These are phyloP conservation scores for Papilio protenor DNA, from an alignment of 2,888 invertebrate species.

Conservation along the genomic window DNA sequence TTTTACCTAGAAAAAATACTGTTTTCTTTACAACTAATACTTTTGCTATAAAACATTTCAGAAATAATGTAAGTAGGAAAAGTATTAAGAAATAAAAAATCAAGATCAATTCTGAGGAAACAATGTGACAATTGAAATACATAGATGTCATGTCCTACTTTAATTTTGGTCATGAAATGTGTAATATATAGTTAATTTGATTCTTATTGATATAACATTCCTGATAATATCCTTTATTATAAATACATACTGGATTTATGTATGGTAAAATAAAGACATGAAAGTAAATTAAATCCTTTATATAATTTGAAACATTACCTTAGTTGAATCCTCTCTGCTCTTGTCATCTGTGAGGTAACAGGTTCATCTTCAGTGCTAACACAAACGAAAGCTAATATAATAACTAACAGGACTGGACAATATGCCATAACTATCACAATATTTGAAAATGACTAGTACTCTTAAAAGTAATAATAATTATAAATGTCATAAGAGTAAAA, in stretches of 20 bases:
- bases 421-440: slow-evolving; percentile 72
- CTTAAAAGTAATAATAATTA: slow-evolving; percentile 35
- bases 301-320: slow-evolving; percentile 77
- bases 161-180: neutral
- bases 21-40: too few relatives aligned
- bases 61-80: neutral
- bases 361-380: slow-evolving; percentile 74
- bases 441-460: slow-evolving; percentile 60
- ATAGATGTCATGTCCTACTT: slow-evolving; percentile 5
- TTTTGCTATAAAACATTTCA: too few relatives aligned
- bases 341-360: slow-evolving; percentile 81
- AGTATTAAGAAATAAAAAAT: neutral
- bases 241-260: neutral
- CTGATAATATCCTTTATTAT: neutral
- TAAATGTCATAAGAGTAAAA: slow-evolving; percentile 12
- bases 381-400: slow-evolving; percentile 74
- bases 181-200: neutral
- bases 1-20: too few relatives aligned
- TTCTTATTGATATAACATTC: neutral
- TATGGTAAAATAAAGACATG: neutral
- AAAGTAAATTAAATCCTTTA: slow-evolving; percentile 8
- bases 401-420: slow-evolving; percentile 71
- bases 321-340: slow-evolving; percentile 85
- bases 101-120: neutral
- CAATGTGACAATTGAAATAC: neutral